Evolutionary conservation across 1,140 invertebrate genomes (phyloP), one percentile per base, ranked within the genome.

Genomic region (Leptinotarsa defecta): DNA sequence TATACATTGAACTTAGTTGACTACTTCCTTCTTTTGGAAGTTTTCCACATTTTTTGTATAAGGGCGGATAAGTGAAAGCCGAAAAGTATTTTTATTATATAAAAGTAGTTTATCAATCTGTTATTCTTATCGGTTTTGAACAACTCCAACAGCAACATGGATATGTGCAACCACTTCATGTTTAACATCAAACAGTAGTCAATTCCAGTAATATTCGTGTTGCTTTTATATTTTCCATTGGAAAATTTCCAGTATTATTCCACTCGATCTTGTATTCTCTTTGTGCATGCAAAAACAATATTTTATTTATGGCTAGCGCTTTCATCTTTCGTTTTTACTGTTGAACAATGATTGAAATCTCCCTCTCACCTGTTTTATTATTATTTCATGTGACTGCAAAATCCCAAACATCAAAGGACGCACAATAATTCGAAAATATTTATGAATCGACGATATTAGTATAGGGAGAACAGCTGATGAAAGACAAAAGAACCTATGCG

Each of bases 281-380:
- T 57, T 57, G 52, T 57, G 17, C 15, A 57, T 57, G n/a, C n/a
- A 57, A 57, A 57, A 17, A 57, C 52, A n/a, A 57, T 57, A 57
- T 17, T 57, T 57, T 57, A 57, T 57, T 57, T 57, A 57, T 57
- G 52, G 1, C 5, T 57, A 4, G 52, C 52, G 15, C 52, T 57
- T 57, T 57, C n/a, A 57, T 57, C 52, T 57, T 57, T 57, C 52
- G 3, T 57, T 57, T 57, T 57, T 19, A 57, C n/a, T 57, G 52
- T 57, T 57, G 52, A 57, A 19, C 52, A 15, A 57, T 57, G 52
- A 57, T 57, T 57, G 52, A 57, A 57, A 57, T 57, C 52, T 57
- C 52, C n/a, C 52, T 57, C 52, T 57, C 52, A 57, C 52, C 52
- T 57, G 15, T 57, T 57, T 57, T 57, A 57, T 57, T 57, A 57